Evolutionary conservation across 2,113 vertebrate species (phyloP).

Genomic region (Malaclemys terrapin): DNA sequence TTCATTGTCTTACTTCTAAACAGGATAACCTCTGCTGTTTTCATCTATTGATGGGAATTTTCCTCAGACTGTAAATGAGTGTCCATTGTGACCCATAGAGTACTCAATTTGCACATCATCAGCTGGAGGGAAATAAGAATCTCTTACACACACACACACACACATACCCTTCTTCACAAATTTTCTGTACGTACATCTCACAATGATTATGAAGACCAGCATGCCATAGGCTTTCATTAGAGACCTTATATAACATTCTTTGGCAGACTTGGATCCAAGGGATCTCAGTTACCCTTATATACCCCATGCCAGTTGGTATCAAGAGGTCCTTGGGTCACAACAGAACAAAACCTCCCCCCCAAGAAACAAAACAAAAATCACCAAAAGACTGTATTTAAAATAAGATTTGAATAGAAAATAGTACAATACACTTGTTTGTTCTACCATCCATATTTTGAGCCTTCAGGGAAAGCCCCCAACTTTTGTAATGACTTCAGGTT

Average conservation of each 20-base stretch:
- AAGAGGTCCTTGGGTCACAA: not conserved
- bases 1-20: not conserved
- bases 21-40: not conserved
- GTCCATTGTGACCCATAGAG: not conserved
- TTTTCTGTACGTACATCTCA: not conserved
- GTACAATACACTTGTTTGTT: not conserved
- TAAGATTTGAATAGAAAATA: not conserved
- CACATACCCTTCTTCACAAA: not conserved
- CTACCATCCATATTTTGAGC: not conserved
- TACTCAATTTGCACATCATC: not conserved
- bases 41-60: not conserved
- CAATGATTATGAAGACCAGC: not conserved
- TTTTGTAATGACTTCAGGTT: not conserved
- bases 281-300: not conserved
- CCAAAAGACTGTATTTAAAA: not conserved
- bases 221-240: not conserved
- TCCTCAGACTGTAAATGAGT: not conserved
- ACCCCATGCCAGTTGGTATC: not conserved
- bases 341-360: not conserved
- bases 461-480: not conserved
- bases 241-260: not conserved
- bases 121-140: not conserved
- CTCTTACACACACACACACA: not conserved
- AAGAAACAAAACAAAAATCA: constrained; percentile 10
- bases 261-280: not conserved